These are phyloP conservation scores for Marmota flaviventris DNA, from an alignment of 2,113 vertebrate genomes.

Conservation along the genomic window DNA sequence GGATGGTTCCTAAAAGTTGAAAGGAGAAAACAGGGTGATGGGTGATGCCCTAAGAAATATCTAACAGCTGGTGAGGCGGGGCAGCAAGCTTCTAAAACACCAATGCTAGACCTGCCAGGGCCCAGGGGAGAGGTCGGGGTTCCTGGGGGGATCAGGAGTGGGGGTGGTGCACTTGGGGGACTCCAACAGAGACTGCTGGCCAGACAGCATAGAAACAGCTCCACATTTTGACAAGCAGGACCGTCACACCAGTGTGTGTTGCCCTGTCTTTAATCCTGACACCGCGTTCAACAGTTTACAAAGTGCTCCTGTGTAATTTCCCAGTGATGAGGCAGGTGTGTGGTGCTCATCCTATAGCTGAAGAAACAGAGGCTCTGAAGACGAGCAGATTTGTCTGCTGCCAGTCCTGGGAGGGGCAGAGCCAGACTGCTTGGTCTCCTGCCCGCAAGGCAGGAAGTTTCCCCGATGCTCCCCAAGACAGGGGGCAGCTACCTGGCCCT, in stretches of 20 bases:
- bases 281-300: rapidly evolving
- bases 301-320: background rate
- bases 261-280: background rate
- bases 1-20: rapidly evolving
- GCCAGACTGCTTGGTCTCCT: background rate
- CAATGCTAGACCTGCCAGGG: background rate
- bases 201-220: background rate
- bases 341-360: background rate
- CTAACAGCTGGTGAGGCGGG: background rate
- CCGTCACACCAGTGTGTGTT: rapidly evolving
- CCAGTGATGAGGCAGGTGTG: background rate
- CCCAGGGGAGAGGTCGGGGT: background rate
- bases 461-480: rapidly evolving
- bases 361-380: background rate
- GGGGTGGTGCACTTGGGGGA: background rate
- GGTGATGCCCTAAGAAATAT: background rate
- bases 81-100: background rate
- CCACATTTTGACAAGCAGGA: background rate
- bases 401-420: background rate
- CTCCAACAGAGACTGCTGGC: background rate
- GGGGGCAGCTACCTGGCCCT: background rate
- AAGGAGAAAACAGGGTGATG: background rate
- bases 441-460: background rate
- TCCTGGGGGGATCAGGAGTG: background rate
- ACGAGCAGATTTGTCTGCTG: background rate